Evolutionary conservation across 2,888 invertebrate species (phyloP), one percentile per base, ranked within the genome.

Genomic region (Eupithecia abbreviata): DNA sequence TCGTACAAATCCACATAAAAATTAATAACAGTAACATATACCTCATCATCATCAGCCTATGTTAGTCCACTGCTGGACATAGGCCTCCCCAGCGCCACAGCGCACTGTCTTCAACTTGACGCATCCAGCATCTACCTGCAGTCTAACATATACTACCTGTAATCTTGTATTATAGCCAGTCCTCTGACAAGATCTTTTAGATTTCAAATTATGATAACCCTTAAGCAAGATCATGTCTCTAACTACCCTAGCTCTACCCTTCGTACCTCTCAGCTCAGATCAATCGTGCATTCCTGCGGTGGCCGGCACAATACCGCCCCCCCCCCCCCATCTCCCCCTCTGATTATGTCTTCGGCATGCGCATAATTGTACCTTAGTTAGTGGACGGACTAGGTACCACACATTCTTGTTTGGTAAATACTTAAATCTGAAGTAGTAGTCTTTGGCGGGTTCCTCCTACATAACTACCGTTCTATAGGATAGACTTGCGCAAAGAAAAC

Each of bases 221-320:
- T 18, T 6, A 10, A n/a, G 3, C 4, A 58, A 9, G 7, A 10
- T n/a, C 15, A 58, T 18, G 9, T 18, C 58, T 10, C 18, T 58
- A 58, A 1, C 58, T 62, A 18, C 12, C 4, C 30, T 12, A 62
- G 1, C 12, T 10, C 9, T 41, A 65, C 62, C 30, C 10, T 51
- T 12, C 12, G 62, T 66, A 15, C 6, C 13, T 42, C 15, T 66
- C 66, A 45, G 13, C 15, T 66, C 66, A 45, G 13, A 68, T 45
- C n/a, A 68, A n/a, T 68, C 43, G 10, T 15, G 68, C 68, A 68
- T 68, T 68, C 68, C 10, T 68, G 68, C 45, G 68, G 68, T 43
- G 42, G 30, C 66, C 41, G 10, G 42, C 42, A 66, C 42, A 66
- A 66, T 66, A 42, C 42, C 43, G n/a, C 68, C n/a, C 43, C 67